These are phyloP conservation scores for Alexandromys fortis DNA, from an alignment of 2,113 vertebrate genomes.

Conservation along the genomic window DNA sequence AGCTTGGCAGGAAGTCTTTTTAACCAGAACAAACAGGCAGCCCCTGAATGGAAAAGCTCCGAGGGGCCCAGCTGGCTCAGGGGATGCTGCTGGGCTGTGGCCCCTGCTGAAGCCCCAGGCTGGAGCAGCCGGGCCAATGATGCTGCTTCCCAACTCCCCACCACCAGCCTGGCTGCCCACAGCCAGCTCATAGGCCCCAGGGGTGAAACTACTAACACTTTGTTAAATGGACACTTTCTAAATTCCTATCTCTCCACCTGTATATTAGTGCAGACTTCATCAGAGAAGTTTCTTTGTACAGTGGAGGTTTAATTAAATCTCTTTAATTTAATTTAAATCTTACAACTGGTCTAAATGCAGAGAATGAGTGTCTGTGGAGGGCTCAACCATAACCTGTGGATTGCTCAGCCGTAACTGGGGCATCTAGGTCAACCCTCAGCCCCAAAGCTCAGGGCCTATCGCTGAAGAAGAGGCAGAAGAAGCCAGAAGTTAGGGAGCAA, in stretches of 20 bases:
- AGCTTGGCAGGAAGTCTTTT: conserved; percentile 59
- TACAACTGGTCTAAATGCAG: background rate
- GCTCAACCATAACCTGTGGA: background rate
- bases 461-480: background rate
- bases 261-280: background rate
- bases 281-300: background rate
- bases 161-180: background rate
- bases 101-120: background rate
- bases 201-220: background rate
- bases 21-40: conserved; percentile 24
- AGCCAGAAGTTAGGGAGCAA: background rate
- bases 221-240: background rate
- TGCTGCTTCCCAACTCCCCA: background rate
- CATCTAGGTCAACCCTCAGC: background rate
- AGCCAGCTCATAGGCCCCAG: background rate
- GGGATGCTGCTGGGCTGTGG: background rate
- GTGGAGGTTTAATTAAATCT: no score
- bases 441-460: background rate
- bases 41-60: background rate
- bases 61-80: background rate
- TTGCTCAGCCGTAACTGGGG: background rate
- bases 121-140: fast-evolving
- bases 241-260: background rate
- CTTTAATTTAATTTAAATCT: background rate
- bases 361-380: background rate